Percentiles rank a stretch among this genome's conserved stretches.
Conservation (phyloP, 2,888 invertebrate genomes). For the Eumerus sabulonum region DNA sequence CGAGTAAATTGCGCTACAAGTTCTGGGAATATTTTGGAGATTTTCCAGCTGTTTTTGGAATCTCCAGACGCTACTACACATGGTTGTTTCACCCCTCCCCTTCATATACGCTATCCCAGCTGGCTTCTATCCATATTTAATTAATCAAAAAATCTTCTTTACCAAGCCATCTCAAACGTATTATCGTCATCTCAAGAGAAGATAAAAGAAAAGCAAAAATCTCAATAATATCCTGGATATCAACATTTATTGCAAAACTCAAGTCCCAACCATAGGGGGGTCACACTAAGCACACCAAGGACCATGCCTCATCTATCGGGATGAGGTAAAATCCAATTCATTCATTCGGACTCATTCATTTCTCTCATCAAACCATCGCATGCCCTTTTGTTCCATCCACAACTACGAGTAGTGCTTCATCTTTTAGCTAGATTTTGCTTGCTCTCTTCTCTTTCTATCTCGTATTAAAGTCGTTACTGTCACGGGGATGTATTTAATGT, state of each 20-base stretch:
- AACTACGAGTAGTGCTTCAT: background rate
- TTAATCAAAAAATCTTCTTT: conserved; percentile 35
- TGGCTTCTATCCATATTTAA: conserved; percentile 25
- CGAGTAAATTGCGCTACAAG: no score
- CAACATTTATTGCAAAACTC: conserved; percentile 60
- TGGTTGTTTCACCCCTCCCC: no score
- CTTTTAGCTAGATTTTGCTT: conserved; percentile 20
- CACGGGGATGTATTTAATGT: conserved; percentile 60
- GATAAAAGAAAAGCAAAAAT: conserved; percentile 40
- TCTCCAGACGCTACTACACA: no score
- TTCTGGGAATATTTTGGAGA: no score
- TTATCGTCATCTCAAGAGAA: conserved; percentile 19
- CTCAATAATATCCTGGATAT: conserved; percentile 60
- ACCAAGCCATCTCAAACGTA: background rate
- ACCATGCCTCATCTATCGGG: no score
- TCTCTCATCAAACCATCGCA: background rate
- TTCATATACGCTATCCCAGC: no score
- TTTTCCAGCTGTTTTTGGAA: no score
- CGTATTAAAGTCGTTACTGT: conserved; percentile 61
- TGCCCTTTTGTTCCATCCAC: conserved; percentile 1
- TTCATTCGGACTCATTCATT: conserved; percentile 62
- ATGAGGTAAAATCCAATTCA: conserved; percentile 57
- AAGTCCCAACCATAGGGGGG: conserved; percentile 29
- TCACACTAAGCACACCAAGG: no score
- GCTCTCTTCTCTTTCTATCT: conserved; percentile 13